These are phyloP conservation scores for Neodiprion lecontei DNA, from an alignment of 1,140 invertebrate genomes.

Conservation along the genomic window DNA sequence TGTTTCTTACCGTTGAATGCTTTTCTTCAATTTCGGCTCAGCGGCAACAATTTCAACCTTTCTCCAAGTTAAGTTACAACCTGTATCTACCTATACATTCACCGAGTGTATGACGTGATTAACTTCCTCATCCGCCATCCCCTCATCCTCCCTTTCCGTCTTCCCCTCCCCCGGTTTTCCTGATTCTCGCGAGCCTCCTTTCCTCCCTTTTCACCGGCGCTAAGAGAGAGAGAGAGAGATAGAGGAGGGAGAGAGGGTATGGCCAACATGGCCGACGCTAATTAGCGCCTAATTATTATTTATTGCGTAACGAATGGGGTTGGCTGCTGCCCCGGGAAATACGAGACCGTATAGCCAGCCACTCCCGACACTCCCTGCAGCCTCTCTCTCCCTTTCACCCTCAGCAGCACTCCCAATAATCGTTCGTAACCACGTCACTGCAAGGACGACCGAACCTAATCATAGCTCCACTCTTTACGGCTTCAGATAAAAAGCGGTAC, in stretches of 20 bases:
- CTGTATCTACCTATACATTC: too few relatives aligned
- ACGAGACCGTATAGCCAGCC: constrained; percentile 27
- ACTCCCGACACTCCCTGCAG: constrained; percentile 40
- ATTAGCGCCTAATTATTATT: constrained; percentile 56
- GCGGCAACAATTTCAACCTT: too few relatives aligned
- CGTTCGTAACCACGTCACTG: background rate
- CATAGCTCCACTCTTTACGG: too few relatives aligned
- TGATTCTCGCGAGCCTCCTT: too few relatives aligned
- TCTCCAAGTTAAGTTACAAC: too few relatives aligned
- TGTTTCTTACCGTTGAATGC: too few relatives aligned
- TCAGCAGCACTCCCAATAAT: constrained; percentile 8
- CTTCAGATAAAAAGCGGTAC: too few relatives aligned
- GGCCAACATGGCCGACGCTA: constrained; percentile 29
- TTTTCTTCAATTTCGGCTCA: too few relatives aligned
- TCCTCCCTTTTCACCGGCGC: background rate
- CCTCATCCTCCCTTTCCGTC: too few relatives aligned
- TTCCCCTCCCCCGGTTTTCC: too few relatives aligned
- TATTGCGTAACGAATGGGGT: constrained; percentile 39
- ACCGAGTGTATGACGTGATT: background rate
- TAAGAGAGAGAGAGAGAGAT: background rate
- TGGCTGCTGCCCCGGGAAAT: constrained; percentile 27
- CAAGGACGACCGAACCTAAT: too few relatives aligned
- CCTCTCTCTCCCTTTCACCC: constrained; percentile 22
- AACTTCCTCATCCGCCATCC: background rate
- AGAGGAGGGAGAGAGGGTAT: background rate